These are phyloP conservation scores for Aurelia coerulea DNA, from an alignment of 30 jellyfish, hydroid and myxozoan genomes.

Conservation along the genomic window DNA sequence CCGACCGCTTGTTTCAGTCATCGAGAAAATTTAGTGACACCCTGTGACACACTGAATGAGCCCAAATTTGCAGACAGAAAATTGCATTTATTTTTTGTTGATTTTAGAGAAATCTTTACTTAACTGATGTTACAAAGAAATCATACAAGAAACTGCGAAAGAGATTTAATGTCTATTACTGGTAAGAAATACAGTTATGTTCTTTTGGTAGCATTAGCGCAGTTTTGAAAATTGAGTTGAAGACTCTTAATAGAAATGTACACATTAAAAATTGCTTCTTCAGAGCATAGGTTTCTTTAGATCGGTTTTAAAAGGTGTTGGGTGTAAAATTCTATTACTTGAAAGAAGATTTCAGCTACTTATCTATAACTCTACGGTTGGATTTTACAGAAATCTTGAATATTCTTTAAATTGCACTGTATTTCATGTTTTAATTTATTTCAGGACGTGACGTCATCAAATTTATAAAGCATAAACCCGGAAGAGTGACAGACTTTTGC, in stretches of 20 bases:
- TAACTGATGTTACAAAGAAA: slow-evolving; percentile 82
- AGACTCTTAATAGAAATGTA: too few relatives aligned
- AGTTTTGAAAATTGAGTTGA: not conserved
- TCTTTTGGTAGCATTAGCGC: not conserved
- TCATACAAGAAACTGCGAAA: slow-evolving; percentile 83
- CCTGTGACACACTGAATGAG: too few relatives aligned
- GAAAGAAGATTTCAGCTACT: not conserved
- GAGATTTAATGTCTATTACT: slow-evolving; percentile 85
- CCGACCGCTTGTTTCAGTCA: too few relatives aligned
- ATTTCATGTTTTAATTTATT: too few relatives aligned
- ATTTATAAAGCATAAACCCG: too few relatives aligned
- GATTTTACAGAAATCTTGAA: too few relatives aligned
- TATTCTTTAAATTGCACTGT: too few relatives aligned
- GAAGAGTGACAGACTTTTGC: too few relatives aligned
- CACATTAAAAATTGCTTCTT: too few relatives aligned
- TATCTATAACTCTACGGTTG: not conserved
- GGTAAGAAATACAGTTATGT: slow-evolving; percentile 42
- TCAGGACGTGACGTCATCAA: too few relatives aligned
- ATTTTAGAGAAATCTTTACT: slow-evolving; percentile 65
- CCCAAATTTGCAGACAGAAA: too few relatives aligned
- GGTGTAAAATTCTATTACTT: not conserved
- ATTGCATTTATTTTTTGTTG: not conserved
- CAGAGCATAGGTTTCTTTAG: not conserved
- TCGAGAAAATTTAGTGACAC: too few relatives aligned
- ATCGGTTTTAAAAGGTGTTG: not conserved